phyloP scores from a whole-genome alignment of 92 coral and sea anemone genomes.

The Actinernus sp. region DNA sequence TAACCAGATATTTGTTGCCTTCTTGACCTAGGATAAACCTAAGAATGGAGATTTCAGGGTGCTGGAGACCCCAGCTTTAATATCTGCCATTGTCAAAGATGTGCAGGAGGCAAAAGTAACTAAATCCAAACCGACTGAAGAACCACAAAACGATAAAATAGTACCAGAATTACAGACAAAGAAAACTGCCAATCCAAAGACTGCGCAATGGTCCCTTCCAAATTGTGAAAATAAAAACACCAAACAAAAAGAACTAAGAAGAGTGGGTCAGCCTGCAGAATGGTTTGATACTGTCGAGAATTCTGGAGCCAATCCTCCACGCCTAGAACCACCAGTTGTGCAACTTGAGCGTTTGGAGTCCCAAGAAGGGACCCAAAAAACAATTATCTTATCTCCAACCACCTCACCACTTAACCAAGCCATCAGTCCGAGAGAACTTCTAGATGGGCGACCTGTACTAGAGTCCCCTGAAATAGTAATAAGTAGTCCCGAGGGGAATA shows the following conservation, averaged over 20 bases:
- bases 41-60: constrained; percentile 57
- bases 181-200: neutral
- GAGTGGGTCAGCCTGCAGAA: constrained; percentile 1
- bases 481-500: constrained; percentile 19
- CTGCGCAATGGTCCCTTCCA: neutral
- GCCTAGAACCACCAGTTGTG: neutral
- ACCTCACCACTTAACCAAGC: neutral
- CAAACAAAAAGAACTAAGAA: neutral
- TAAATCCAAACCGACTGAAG: neutral
- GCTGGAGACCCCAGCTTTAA: constrained; percentile 70
- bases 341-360: neutral
- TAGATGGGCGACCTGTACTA: neutral
- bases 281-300: constrained; percentile 32
- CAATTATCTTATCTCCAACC: constrained; percentile 2
- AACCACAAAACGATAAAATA: neutral
- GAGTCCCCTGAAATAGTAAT: constrained; percentile 35
- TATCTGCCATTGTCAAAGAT: constrained; percentile 88
- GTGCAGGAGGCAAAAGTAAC: constrained; percentile 65
- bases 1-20: too few species aligned
- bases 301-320: constrained; percentile 11
- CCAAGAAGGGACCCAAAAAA: neutral
- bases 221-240: neutral
- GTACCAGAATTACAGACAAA: neutral
- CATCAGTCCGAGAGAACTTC: neutral
- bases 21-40: constrained; percentile 63